Base-by-base conservation (phyloP, 2,113 vertebrate species). In the Urocolius indicus region DNA sequence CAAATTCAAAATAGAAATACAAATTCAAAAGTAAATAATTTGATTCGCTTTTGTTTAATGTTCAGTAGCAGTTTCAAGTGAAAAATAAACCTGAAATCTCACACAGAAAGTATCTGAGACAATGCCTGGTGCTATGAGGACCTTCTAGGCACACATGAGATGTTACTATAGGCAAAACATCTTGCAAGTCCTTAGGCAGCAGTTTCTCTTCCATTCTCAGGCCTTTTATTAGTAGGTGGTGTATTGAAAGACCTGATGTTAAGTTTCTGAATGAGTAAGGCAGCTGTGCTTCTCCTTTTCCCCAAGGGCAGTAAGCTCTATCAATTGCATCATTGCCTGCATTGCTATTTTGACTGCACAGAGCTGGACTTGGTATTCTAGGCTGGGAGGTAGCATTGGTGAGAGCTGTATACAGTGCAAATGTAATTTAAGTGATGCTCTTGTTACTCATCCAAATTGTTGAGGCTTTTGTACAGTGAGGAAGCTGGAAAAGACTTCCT, bases 401-500 rank as follows among this genome's bases (percentile, higher is more conserved):
- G 61, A 87, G 48, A 75, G 29, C 29, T 71, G 21, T 26, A 16
- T 38, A 16, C 13, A 62, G 30, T 32, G 21, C 41, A 75, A 19
- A 68, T 34, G 52, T 54, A 76, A 86, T 77, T 77, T 74, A 43
- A 32, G 21, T 36, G 13, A 29, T 27, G 43, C 21, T 81, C 7
- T 4, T 59, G 12, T 59, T 88, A 72, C 15, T 30, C 0, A 0
- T 38, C 3, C 48, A 32, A 15, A 27, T 29, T 91, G 21, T 71
- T 89, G 24, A 57, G 54, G 13, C 27, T 72, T 84, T 84, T 52
- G 16, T 59, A 21, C 6, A 9, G 21, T 61, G 45, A 41, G 48
- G 62, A 72, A 22, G 34, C 27, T 65, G 20, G 52, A 78, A 54
- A 59, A 86, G 8, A 26, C n/a, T 78, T 92, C 48, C n/a, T 3